Conservation (phyloP, 2,797 vertebrate genomes). For the Aulostomus chinensis region DNA sequence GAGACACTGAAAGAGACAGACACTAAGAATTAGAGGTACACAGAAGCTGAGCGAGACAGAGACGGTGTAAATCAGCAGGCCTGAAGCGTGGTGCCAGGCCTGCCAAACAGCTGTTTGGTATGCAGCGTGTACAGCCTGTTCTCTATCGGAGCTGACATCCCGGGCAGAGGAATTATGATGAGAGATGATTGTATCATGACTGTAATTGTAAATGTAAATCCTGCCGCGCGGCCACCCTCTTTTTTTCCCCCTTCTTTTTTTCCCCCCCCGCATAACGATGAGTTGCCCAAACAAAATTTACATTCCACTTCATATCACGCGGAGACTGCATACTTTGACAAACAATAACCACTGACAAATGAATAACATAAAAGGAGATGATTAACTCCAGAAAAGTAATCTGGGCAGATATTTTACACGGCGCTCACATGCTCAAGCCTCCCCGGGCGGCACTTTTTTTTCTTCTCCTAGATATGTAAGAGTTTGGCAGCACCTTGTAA, state of each 20-base stretch:
- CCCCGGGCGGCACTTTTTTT: conserved; percentile 25
- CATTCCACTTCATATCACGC: conserved; percentile 67
- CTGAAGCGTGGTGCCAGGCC: conserved; percentile 50
- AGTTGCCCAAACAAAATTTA: conserved; percentile 72
- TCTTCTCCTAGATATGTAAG: conserved; percentile 1
- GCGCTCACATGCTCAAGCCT: conserved; percentile 39
- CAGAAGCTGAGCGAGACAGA: conserved; percentile 31
- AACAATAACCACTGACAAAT: conserved; percentile 80
- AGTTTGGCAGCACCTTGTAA: conserved; percentile 12
- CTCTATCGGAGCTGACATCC: conserved; percentile 61
- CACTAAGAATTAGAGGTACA: conserved; percentile 50
- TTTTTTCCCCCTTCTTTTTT: conserved; percentile 54
- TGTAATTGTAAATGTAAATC: conserved; percentile 79
- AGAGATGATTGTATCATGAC: conserved; percentile 78
- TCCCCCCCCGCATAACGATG: conserved; percentile 61
- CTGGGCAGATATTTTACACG: conserved; percentile 66
- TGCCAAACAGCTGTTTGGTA: conserved; percentile 70
- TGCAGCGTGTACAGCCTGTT: conserved; percentile 56
- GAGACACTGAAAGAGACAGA: conserved; percentile 40
- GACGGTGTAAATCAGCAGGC: conserved; percentile 59
- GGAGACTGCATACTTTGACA: conserved; percentile 71
- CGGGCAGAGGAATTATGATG: conserved; percentile 74
- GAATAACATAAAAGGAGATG: conserved; percentile 78
- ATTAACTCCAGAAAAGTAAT: conserved; percentile 78
- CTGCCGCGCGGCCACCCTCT: conserved; percentile 54